Evolutionary conservation across 2,888 invertebrate species (phyloP).

Genomic region (Seira ritae): DNA sequence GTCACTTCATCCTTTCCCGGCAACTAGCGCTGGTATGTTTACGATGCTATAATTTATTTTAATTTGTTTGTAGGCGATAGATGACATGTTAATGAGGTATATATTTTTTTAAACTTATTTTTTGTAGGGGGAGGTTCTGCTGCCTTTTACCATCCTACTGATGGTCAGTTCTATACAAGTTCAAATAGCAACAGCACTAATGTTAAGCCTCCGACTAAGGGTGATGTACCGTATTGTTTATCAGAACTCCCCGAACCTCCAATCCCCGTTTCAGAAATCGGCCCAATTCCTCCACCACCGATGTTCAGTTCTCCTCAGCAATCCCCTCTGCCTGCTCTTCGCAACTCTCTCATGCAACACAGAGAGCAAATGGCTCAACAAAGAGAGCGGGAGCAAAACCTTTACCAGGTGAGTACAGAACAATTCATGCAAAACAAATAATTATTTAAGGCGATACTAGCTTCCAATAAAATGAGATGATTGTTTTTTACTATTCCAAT

Average conservation of each 20-base stretch:
- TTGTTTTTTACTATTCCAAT: not conserved
- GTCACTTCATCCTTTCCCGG: slow-evolving; percentile 58
- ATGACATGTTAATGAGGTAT: not conserved
- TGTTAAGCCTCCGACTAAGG: slow-evolving; percentile 29
- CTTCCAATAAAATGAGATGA: not conserved
- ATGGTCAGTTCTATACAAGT: slow-evolving; percentile 64
- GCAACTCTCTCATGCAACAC: slow-evolving; percentile 79
- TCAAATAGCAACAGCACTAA: slow-evolving; percentile 57
- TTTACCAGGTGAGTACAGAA: no score
- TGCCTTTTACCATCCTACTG: slow-evolving; percentile 67
- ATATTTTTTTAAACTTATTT: slow-evolving; percentile 22
- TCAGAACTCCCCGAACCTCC: slow-evolving; percentile 94
- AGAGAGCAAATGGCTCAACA: slow-evolving; percentile 71
- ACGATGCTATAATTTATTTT: not conserved
- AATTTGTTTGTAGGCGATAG: no score
- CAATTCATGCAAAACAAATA: no score
- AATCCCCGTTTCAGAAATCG: slow-evolving; percentile 93
- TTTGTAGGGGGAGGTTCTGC: slow-evolving; percentile 57
- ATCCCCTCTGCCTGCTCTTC: slow-evolving; percentile 72
- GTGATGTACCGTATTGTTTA: slow-evolving; percentile 80
- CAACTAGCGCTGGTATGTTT: slow-evolving; percentile 56
- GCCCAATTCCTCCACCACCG: slow-evolving; percentile 94
- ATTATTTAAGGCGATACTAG: slow-evolving; percentile 31
- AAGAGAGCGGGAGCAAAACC: slow-evolving; percentile 72
- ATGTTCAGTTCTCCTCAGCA: slow-evolving; percentile 88